These are phyloP conservation scores for Lissonota sp. DNA, from an alignment of 2,888 invertebrate species.

Conservation along the genomic window DNA sequence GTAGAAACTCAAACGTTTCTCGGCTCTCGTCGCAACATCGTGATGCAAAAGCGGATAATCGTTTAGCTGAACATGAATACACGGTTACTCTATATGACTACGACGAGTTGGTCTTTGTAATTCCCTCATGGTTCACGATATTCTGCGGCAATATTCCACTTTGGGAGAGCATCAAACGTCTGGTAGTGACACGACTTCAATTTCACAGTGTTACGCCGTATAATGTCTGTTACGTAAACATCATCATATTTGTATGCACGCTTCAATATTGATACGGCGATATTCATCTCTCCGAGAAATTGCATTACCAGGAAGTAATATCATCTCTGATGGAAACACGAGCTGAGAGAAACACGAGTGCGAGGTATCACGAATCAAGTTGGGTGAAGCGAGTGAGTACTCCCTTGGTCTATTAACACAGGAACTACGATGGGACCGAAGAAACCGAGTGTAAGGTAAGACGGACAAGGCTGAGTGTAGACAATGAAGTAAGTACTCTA, in stretches of 20 bases:
- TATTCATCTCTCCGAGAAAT: not conserved
- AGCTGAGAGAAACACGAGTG: not conserved
- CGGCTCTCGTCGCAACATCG: no score
- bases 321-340: not conserved
- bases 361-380: not conserved
- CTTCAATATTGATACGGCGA: slow-evolving; percentile 19
- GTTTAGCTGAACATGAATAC: no score
- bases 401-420: no score
- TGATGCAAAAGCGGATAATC: no score
- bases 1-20: no score
- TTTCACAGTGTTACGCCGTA: not conserved
- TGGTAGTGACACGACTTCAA: not conserved
- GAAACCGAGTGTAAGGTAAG: slow-evolving; percentile 2
- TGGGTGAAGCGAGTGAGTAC: no score
- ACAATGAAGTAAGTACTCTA: slow-evolving; percentile 56
- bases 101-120: slow-evolving; percentile 10
- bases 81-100: no score
- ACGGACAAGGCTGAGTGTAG: not conserved
- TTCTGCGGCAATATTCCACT: not conserved
- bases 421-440: no score
- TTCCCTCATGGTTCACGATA: not conserved
- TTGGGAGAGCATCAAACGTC: not conserved
- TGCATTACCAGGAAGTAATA: not conserved
- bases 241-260: not conserved
- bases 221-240: slow-evolving; percentile 19